A percentile compares a stretch with the other conserved stretches of the same genome.
Conservation (phyloP, 2,113 vertebrate genomes). For the Parotia lawesii region DNA sequence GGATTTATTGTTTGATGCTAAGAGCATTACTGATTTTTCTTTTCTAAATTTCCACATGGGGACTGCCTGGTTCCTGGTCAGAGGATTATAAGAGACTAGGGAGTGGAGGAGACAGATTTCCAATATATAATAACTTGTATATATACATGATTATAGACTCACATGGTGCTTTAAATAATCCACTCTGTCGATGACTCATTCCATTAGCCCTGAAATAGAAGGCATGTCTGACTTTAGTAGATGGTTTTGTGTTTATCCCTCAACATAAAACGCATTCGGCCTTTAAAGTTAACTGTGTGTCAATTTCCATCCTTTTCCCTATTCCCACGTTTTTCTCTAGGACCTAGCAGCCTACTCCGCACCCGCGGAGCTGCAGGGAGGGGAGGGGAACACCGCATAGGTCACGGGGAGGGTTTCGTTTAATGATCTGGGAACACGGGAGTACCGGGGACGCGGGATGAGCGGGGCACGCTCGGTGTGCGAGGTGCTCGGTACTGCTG, state of each 20-base stretch:
- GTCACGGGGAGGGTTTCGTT: not conserved
- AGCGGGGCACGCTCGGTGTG: no score
- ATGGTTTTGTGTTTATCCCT: conserved; percentile 75
- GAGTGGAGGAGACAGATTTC: conserved; percentile 87
- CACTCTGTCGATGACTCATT: conserved; percentile 81
- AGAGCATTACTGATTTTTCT: conserved; percentile 92
- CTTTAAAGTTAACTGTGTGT: conserved; percentile 45
- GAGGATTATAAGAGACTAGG: conserved; percentile 84
- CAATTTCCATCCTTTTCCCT: not conserved
- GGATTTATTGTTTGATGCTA: conserved; percentile 86
- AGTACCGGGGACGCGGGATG: not conserved
- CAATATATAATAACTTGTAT: conserved; percentile 92
- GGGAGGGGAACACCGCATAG: no score
- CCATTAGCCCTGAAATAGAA: conserved; percentile 76
- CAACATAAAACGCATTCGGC: conserved; percentile 73
- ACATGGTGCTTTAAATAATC: conserved; percentile 83
- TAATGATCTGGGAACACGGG: no score
- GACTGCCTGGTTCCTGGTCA: conserved; percentile 77
- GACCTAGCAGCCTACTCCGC: not conserved
- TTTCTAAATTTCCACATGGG: conserved; percentile 81
- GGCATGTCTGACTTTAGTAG: conserved; percentile 70
- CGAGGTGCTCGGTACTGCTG: not conserved
- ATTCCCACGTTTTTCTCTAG: not conserved
- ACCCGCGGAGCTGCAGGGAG: not conserved
- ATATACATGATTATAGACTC: conserved; percentile 89